Base-by-base conservation (phyloP, 2,113 vertebrate genomes). In the Copsychus sechellarum region DNA sequence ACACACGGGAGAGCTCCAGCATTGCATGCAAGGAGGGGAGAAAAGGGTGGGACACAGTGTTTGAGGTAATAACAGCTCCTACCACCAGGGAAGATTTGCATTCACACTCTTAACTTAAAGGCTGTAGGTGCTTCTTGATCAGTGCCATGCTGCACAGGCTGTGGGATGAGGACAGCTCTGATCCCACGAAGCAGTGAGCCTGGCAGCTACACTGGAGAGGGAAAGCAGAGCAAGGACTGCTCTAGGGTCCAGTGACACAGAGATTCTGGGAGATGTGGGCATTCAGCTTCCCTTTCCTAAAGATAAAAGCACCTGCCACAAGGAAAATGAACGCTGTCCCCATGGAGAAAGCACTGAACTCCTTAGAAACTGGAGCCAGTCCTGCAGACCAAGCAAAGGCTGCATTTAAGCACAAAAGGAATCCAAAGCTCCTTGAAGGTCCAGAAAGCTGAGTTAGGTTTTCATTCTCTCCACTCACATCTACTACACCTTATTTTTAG, bases 181-280 rank as follows among this genome's bases (percentile, higher is more conserved):
- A 18, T 21, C 34, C 57, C 4, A 0, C 0, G 10, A 26, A 60
- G 36, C 1, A 3, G 13, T 0, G 23, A 15, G 17, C 29, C 24
- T 0, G 14, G 48, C 47, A 74, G 74, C 24, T 28, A 2, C 28
- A 3, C 1, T 0, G 0, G 23, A 34, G 3, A 8, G 14, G n/a
- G 36, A 9, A 38, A 5, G 19, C 19, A 53, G 57, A 67, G 40
- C 60, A 73, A 78, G 43, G 38, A 6, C 57, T 38, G 29, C 20
- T 2, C 20, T 23, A 42, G 78, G 33, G 25, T 25, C 36, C 23
- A 15, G 6, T 0, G 4, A 8, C 43, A 24, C 0, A 34, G 45
- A 6, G 17, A 73, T 70, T 13, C 34, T n/a, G 7, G 22, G 48
- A 28, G 7, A 25, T 12, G 2, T 45, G 20, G 12, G 31, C 6